Evolutionary conservation across 1,140 invertebrate species (phyloP), one percentile per base, ranked within the genome.

Genomic region (Popillia japonica): DNA sequence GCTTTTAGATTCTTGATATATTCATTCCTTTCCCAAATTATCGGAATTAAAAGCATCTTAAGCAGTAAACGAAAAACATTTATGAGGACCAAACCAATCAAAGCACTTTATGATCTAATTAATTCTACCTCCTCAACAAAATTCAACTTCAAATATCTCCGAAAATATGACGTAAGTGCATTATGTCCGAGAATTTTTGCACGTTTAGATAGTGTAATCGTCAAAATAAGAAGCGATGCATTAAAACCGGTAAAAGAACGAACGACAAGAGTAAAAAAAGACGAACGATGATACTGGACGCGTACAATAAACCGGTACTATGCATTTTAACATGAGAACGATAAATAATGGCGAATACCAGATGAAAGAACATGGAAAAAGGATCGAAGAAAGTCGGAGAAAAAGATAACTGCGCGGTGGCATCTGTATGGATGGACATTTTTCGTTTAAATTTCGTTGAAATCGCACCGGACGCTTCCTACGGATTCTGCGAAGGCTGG

Each of bases 301-400:
- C n/a, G 40, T 74, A 41, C 41, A 42, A 74, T 74, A 74, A 40
- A 74, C 34, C 41, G 72, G 72, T 74, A 42, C 61, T 34, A 68
- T 68, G 61, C 61, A 68, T 23, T 68, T 68, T 34, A 9, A 14
- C 61, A 68, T 27, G 61, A 68, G 22, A 34, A 68, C 27, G 61
- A 68, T 68, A 68, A 68, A 68, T 68, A 68, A 68, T 68, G 61
- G 61, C 20, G 27, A 22, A 68, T 20, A 22, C 20, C 17, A 27
- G 27, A 34, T 68, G 22, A 27, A 68, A 20, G 48, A 17, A 68
- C 61, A 22, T 68, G 22, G 17, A 27, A 23, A 68, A 68, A 27
- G 61, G 61, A 9, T 9, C 8, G 20, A 27, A 68, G 22, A 68
- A 27, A 68, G 61, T 17, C 23, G 22, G 2, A 68, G 20, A 68